phyloP scores from a whole-genome alignment of 2,113 vertebrate species.

The Neopipo cinnamomea region DNA sequence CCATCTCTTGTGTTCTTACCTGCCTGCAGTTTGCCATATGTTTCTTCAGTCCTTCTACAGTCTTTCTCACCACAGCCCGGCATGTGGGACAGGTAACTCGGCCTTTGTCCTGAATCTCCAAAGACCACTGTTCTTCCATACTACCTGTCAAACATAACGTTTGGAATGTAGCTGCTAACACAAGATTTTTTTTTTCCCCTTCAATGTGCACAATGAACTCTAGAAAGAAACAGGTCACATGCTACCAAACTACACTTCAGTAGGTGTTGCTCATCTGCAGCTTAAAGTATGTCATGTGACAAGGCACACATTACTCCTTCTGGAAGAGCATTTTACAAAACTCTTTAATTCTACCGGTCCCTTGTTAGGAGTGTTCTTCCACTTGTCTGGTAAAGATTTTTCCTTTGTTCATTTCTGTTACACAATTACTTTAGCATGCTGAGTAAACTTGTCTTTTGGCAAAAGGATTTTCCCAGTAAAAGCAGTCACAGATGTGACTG shows the following conservation, averaged over 20 bases:
- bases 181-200: neutral
- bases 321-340: neutral
- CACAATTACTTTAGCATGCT: neutral
- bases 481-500: neutral
- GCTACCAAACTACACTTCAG: neutral
- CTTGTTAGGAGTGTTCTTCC: neutral
- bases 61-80: constrained; percentile 91
- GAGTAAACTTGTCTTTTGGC: neutral
- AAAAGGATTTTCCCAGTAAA: neutral
- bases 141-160: constrained; percentile 79
- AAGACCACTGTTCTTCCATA: constrained; percentile 87
- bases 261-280: neutral
- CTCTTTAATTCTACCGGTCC: neutral
- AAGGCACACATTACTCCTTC: neutral
- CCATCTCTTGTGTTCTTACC: constrained; percentile 62
- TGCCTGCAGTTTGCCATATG: constrained; percentile 90
- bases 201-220: fast-evolving
- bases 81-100: constrained; percentile 90
- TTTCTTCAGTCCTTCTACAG: constrained; percentile 93
- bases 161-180: neutral
- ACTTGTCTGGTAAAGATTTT: neutral
- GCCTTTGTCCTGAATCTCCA: constrained; percentile 92
- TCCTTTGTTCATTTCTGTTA: neutral
- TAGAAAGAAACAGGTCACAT: neutral
- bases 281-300: neutral